Percentiles rank a stretch among this genome's conserved stretches.
Evolutionary conservation across 2,113 vertebrate genomes (phyloP).

Genomic region (Oncorhynchus keta): DNA sequence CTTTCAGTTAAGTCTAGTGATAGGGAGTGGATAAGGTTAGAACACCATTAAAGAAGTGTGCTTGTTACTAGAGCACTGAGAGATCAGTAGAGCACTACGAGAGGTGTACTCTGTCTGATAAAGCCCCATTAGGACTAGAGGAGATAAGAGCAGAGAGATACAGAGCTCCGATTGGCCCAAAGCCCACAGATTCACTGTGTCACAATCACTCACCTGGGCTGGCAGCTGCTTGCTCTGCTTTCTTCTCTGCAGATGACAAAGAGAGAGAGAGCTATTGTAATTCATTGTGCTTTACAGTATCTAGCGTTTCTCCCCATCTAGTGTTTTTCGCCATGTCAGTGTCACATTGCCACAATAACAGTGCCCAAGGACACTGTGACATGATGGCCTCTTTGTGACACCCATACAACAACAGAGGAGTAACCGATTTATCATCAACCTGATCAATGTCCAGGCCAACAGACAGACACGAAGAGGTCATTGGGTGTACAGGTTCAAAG

Average conservation of each 20-base stretch:
- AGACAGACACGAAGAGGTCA: neutral
- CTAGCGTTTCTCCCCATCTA: neutral
- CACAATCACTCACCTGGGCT: conserved; percentile 75
- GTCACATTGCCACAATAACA: neutral
- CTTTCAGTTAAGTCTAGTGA: too few relatives aligned
- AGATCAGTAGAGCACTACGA: too few relatives aligned
- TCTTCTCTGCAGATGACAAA: conserved; percentile 78
- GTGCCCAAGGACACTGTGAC: too few relatives aligned
- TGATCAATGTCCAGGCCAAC: neutral
- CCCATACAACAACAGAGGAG: too few relatives aligned
- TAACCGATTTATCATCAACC: neutral
- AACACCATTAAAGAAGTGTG: too few relatives aligned
- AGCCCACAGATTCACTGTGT: too few relatives aligned
- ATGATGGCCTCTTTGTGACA: too few relatives aligned
- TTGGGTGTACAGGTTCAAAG: neutral
- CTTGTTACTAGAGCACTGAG: too few relatives aligned
- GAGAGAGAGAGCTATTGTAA: neutral
- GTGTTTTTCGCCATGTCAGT: neutral
- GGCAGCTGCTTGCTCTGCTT: conserved; percentile 73
- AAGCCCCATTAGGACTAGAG: neutral
- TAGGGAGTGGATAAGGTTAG: too few relatives aligned
- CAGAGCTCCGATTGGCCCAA: neutral
- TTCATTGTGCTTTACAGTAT: neutral
- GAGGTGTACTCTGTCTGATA: neutral
- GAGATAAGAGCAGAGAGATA: neutral